These are phyloP conservation scores for Ichneumoninae sp. DNA, from an alignment of 2,888 invertebrate species.

Conservation along the genomic window DNA sequence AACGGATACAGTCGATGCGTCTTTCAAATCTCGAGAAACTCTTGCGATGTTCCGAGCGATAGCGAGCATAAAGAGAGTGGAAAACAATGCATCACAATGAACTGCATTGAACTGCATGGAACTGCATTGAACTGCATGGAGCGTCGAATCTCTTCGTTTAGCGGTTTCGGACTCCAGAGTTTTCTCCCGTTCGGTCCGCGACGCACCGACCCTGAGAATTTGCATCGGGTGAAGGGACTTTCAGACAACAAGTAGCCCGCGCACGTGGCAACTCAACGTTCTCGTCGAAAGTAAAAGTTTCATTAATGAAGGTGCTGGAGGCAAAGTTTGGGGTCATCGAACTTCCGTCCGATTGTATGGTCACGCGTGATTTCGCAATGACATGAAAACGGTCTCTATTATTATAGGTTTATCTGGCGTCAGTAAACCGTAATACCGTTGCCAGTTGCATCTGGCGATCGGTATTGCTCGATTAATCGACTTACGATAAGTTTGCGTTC, in stretches of 20 bases:
- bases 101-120: neutral
- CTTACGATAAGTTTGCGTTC: no score
- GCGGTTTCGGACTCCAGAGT: neutral
- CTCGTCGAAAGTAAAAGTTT: conserved; percentile 43
- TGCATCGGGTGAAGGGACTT: conserved; percentile 24
- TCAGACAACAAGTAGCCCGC: conserved; percentile 1
- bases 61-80: conserved; percentile 8
- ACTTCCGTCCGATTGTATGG: conserved; percentile 8
- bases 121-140: neutral
- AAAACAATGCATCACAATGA: neutral
- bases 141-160: neutral
- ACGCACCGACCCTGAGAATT: conserved; percentile 32
- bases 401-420: no score
- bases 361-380: neutral
- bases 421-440: no score
- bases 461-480: no score
- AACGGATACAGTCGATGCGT: neutral
- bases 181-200: neutral
- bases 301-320: neutral
- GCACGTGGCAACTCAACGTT: neutral
- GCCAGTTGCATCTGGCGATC: neutral
- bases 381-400: no score
- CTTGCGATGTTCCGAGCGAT: conserved; percentile 2
- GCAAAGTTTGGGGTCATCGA: conserved; percentile 10
- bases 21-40: neutral